Percentiles rank a stretch among this genome's conserved stretches.
These are phyloP conservation scores for Acleris sparsana DNA, from an alignment of 2,888 invertebrate species.

Conservation along the genomic window DNA sequence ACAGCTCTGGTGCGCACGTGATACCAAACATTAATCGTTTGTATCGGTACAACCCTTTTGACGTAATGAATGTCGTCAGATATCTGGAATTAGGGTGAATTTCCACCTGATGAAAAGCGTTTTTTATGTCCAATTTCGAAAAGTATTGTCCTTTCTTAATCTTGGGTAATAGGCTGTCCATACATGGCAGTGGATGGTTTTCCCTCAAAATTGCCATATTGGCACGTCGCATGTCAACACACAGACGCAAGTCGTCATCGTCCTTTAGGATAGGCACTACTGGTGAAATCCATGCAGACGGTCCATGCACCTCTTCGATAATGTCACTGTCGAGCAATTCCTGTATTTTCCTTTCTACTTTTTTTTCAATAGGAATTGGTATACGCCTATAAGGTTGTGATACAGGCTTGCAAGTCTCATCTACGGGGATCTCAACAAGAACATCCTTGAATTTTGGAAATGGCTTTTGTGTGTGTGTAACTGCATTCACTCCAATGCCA, in stretches of 20 bases:
- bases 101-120: slow-evolving; percentile 52
- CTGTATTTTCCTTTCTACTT: slow-evolving; percentile 44
- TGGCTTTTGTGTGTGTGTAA: not conserved
- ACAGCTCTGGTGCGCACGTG: slow-evolving; percentile 1
- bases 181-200: slow-evolving; percentile 43
- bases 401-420: slow-evolving; percentile 15
- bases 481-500: not conserved
- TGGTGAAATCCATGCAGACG: slow-evolving; percentile 42
- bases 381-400: slow-evolving; percentile 43
- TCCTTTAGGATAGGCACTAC: slow-evolving; percentile 30
- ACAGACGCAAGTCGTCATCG: slow-evolving; percentile 10
- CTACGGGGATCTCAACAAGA: slow-evolving; percentile 12
- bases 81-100: slow-evolving; percentile 33
- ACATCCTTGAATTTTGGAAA: slow-evolving; percentile 1
- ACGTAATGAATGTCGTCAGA: slow-evolving; percentile 51
- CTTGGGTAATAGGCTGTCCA: slow-evolving; percentile 41
- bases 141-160: slow-evolving; percentile 43
- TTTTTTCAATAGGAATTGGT: slow-evolving; percentile 45
- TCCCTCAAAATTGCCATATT: slow-evolving; percentile 43
- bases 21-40: slow-evolving; percentile 1
- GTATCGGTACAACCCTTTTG: not conserved
- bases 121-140: slow-evolving; percentile 51
- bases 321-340: slow-evolving; percentile 42
- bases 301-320: slow-evolving; percentile 43
- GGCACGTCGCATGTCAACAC: slow-evolving; percentile 37